phyloP scores from a whole-genome alignment of 1,140 invertebrate genomes.

The Hypothenemus hampei region DNA sequence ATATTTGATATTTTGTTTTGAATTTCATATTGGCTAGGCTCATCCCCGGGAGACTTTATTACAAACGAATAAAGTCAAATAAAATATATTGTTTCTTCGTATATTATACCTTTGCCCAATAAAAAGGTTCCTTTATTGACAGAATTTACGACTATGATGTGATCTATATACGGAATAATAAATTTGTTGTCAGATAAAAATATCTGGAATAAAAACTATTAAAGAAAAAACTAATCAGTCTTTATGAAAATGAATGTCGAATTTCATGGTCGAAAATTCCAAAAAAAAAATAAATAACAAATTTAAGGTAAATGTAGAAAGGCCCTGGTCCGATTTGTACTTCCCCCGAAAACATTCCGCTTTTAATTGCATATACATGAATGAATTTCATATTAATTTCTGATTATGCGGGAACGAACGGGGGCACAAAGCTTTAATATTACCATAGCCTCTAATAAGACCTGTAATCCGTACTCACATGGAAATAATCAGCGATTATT shows the following conservation, averaged over 20 bases:
- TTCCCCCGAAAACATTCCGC: constrained; percentile 40
- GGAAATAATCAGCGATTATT: constrained; percentile 44
- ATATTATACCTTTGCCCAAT: constrained; percentile 1
- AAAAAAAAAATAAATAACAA: too few species aligned
- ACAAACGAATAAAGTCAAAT: constrained; percentile 2
- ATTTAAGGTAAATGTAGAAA: neutral
- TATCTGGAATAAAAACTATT: too few species aligned
- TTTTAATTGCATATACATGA: constrained; percentile 44
- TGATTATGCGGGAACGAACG: constrained; percentile 45
- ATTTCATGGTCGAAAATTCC: too few species aligned
- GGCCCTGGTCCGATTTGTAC: neutral
- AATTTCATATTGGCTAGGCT: too few species aligned
- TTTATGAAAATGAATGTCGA: too few species aligned
- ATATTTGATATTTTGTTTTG: too few species aligned
- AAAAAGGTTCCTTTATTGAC: constrained; percentile 2
- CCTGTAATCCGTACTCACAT: constrained; percentile 45
- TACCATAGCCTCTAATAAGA: constrained; percentile 44
- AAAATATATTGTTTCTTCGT: constrained; percentile 1
- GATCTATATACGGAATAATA: constrained; percentile 8
- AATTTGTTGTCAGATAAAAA: too few species aligned
- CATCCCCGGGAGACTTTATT: neutral
- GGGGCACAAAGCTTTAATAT: constrained; percentile 48
- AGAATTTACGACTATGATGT: constrained; percentile 1
- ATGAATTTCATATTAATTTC: constrained; percentile 48
- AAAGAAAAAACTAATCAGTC: too few species aligned